Conservation (phyloP, 2,888 invertebrate species). For the Drosophila nr. fundita region DNA sequence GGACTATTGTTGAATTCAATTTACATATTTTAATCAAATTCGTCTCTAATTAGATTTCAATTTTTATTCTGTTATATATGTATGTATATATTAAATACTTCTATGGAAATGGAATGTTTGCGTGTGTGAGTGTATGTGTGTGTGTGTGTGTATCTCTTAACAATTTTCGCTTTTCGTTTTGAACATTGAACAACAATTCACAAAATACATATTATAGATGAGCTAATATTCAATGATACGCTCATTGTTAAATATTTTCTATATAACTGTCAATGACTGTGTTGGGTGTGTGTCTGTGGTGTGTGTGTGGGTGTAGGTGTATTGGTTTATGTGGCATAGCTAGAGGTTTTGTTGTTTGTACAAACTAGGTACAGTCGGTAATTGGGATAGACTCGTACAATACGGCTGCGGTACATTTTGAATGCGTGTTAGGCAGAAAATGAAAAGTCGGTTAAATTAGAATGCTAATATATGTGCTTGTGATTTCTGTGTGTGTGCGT, state of each 20-base stretch:
- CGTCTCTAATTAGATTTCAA: constrained; percentile 33
- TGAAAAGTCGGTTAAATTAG: constrained; percentile 30
- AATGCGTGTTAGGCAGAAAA: constrained; percentile 37
- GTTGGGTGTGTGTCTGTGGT: constrained; percentile 6
- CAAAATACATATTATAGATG: constrained; percentile 50
- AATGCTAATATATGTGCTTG: not conserved
- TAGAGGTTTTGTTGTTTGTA: constrained; percentile 62
- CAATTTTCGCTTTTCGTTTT: constrained; percentile 44
- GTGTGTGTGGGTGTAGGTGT: constrained; percentile 13
- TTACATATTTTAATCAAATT: constrained; percentile 38
- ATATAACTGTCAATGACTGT: constrained; percentile 34
- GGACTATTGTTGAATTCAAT: constrained; percentile 32
- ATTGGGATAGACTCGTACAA: constrained; percentile 53
- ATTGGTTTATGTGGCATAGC: constrained; percentile 42
- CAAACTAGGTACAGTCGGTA: constrained; percentile 73
- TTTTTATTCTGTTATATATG: constrained; percentile 18
- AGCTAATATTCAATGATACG: constrained; percentile 38
- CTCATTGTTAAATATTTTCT: constrained; percentile 26
- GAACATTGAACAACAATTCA: constrained; percentile 62
- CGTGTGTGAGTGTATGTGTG: constrained; percentile 14
- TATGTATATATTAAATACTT: constrained; percentile 27
- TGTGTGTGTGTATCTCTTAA: constrained; percentile 44
- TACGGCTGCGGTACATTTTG: constrained; percentile 50
- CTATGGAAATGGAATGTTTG: constrained; percentile 52
- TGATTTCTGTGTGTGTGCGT: constrained; percentile 11